These are phyloP conservation scores for Callorhinus ursinus DNA, from an alignment of 2,113 vertebrate genomes.

Conservation along the genomic window DNA sequence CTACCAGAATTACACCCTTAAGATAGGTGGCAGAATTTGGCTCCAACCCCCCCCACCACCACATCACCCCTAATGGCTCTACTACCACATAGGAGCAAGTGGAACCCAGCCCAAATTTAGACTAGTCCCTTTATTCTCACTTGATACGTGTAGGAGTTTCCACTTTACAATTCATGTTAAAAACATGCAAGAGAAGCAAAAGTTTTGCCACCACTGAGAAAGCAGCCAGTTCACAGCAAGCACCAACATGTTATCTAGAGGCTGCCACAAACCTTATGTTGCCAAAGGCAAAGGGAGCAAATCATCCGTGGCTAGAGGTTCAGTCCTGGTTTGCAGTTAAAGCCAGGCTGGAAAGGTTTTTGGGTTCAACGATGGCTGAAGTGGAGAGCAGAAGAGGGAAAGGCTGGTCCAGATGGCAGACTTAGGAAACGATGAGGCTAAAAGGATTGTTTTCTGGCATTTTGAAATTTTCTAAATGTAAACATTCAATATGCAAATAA, in stretches of 20 bases:
- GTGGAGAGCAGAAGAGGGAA: neutral
- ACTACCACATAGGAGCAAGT: neutral
- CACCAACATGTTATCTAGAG: neutral
- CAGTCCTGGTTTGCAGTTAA: neutral
- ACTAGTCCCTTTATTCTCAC: neutral
- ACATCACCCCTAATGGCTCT: neutral
- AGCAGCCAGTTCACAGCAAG: neutral
- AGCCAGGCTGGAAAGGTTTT: neutral
- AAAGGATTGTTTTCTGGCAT: slow-evolving; percentile 6
- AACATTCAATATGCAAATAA: neutral
- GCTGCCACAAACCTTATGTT: neutral
- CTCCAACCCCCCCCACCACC: neutral
- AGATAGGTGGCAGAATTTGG: neutral
- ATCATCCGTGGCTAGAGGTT: neutral
- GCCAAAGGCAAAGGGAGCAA: neutral
- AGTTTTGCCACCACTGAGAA: neutral
- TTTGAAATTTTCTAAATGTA: slow-evolving; percentile 27
- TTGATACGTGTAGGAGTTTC: neutral
- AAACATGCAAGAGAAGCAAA: neutral
- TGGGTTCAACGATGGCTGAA: neutral
- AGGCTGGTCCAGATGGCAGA: neutral
- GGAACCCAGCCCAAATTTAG: neutral
- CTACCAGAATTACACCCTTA: slow-evolving; percentile 38
- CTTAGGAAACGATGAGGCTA: neutral
- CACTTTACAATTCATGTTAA: neutral